Conservation (phyloP, 2,888 invertebrate species). For the Buathra laborator region DNA sequence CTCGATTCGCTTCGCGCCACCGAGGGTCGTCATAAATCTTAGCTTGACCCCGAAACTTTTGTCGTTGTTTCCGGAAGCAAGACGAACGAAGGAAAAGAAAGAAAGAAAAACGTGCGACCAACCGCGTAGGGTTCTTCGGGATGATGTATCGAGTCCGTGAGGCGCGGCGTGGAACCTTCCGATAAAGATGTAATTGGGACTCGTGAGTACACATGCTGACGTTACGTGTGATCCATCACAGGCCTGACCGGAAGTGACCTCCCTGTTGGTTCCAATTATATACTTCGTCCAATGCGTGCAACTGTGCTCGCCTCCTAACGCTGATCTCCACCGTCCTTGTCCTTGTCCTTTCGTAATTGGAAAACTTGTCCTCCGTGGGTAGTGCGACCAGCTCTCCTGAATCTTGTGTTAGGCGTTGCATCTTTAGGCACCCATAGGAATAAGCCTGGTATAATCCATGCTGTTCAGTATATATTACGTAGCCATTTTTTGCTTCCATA, state of each 20-base stretch:
- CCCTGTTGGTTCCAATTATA: conserved; percentile 70
- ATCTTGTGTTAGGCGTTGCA: too few relatives aligned
- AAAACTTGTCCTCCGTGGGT: conserved; percentile 62
- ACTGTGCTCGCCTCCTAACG: neutral
- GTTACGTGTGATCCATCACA: conserved; percentile 72
- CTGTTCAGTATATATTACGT: neutral
- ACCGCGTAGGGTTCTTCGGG: conserved; percentile 30
- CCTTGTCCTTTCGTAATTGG: conserved; percentile 65
- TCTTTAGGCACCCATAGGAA: too few relatives aligned
- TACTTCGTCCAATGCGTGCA: conserved; percentile 37
- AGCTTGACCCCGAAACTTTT: conserved; percentile 73
- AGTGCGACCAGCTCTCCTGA: neutral
- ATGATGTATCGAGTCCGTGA: conserved; percentile 76
- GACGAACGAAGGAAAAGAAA: neutral
- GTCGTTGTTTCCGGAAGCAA: conserved; percentile 40
- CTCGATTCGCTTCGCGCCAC: conserved; percentile 56
- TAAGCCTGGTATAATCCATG: too few relatives aligned
- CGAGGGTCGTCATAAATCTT: conserved; percentile 75
- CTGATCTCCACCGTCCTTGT: conserved; percentile 12
- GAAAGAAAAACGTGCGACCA: conserved; percentile 35
- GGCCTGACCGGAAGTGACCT: conserved; percentile 35
- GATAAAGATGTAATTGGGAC: conserved; percentile 78
- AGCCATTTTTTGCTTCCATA: neutral
- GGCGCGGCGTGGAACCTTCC: conserved; percentile 62
- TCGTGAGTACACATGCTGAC: conserved; percentile 51